Evolutionary conservation across 2,797 vertebrate species (phyloP).

Genomic region (Diplodus sargus): DNA sequence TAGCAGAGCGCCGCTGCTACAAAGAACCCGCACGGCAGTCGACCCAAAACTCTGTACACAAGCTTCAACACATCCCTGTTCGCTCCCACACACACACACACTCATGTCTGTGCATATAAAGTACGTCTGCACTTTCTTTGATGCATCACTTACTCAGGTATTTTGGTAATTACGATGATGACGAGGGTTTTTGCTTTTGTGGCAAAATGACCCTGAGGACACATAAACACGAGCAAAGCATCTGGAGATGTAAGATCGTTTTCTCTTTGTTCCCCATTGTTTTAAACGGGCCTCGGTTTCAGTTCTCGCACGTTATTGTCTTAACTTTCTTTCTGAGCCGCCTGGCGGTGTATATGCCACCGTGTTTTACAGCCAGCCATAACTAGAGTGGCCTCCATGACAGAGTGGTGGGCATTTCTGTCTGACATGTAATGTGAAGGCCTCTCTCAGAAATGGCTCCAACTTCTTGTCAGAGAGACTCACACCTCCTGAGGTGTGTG

Average conservation of each 20-base stretch:
- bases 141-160: conserved; percentile 25
- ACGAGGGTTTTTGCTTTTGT: conserved; percentile 2
- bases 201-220: neutral
- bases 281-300: neutral
- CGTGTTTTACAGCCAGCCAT: conserved; percentile 26
- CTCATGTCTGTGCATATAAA: neutral
- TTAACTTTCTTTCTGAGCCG: neutral
- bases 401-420: conserved; percentile 15
- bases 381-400: conserved; percentile 18
- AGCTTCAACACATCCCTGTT: conserved; percentile 27
- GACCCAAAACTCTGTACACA: conserved; percentile 41
- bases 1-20: conserved; percentile 44
- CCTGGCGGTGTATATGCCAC: conserved; percentile 5
- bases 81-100: neutral
- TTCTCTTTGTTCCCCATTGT: neutral
- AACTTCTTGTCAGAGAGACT: conserved; percentile 5
- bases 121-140: conserved; percentile 2
- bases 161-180: conserved; percentile 23
- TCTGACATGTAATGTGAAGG: conserved; percentile 17
- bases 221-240: neutral
- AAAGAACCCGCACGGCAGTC: conserved; percentile 50
- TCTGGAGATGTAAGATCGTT: neutral
- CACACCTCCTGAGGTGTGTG: neutral
- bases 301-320: conserved; percentile 8
- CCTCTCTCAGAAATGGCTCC: conserved; percentile 12